These are phyloP conservation scores for Ditula angustiorana DNA, from an alignment of 2,888 invertebrate genomes.

Conservation along the genomic window DNA sequence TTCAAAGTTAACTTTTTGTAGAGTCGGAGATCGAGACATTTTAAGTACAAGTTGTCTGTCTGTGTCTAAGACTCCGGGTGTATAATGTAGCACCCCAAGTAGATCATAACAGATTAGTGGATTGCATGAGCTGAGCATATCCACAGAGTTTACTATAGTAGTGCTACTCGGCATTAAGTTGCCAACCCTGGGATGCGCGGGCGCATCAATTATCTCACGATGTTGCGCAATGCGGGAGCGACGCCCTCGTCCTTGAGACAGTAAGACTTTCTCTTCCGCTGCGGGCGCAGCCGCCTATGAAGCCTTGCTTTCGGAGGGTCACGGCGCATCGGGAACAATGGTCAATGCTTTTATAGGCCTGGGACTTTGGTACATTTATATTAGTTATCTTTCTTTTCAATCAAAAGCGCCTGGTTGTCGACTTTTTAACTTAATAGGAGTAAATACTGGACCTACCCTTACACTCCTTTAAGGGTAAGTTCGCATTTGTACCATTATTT, in stretches of 20 bases:
- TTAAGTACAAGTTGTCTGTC: no score
- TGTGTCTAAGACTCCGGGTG: no score
- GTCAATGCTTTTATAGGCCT: not conserved
- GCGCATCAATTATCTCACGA: conserved; percentile 65
- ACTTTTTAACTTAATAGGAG: not conserved
- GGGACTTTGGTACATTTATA: not conserved
- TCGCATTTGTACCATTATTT: no score
- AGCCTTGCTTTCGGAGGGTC: conserved; percentile 25
- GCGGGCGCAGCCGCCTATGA: conserved; percentile 28
- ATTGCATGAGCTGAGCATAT: no score
- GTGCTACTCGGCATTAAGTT: not conserved
- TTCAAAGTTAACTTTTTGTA: no score
- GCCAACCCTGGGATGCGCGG: not conserved
- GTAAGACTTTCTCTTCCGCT: conserved; percentile 77
- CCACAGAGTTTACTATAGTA: no score
- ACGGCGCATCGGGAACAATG: conserved; percentile 4
- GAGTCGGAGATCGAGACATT: no score
- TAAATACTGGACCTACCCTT: no score
- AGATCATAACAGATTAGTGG: no score
- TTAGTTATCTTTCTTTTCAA: not conserved
- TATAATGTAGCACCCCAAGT: no score
- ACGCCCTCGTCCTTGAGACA: conserved; percentile 80
- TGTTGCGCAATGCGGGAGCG: conserved; percentile 72
- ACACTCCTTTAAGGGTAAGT: no score
- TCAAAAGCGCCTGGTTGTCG: not conserved